Base-by-base conservation (phyloP, 2,888 invertebrate genomes). In the Rhodophaea formosa region DNA sequence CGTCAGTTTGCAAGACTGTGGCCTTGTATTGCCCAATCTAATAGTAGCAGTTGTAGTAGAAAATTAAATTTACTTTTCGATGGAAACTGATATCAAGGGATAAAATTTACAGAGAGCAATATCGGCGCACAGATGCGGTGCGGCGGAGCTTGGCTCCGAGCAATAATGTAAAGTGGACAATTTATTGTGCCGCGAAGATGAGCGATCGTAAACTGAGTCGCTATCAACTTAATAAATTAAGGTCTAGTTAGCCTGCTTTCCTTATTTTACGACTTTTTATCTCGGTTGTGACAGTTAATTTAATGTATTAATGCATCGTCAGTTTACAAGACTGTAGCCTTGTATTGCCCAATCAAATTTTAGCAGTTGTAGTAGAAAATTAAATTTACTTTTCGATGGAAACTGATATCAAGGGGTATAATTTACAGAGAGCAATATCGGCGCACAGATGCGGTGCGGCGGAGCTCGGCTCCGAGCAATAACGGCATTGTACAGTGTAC, bases 191-290 rank as follows among this genome's bases (percentile, higher is more conserved):
- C 47, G 14, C 47, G 47, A 49, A 49, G 47, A 49, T 49, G 47
- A 49, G 47, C 30, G 30, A 29, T 49, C 47, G 30, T 49, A 49
- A 30, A 49, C 47, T 30, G 30, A 30, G 47, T 49, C 12, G 47
- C 47, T 49, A 49, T 49, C 30, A 49, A 49, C 47, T 49, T 49
- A 49, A 49, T 49, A 49, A 49, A 49, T 49, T 49, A 49, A 49
- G 47, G 47, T 49, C 47, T 49, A 30, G 47, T 49, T 49, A 30
- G 30, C 47, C 14, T 30, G 30, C 47, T 30, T 49, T 49, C 30
- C 30, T 49, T 30, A 49, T 49, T 49, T 49, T 49, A 49, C 47
- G 47, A 49, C 47, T 49, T 30, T 49, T 29, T 30, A 49, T 49
- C 47, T 14, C 30, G 29, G 30, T 30, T 30, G 30, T 49, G 30